Evolutionary conservation across 2,888 invertebrate species (phyloP), one percentile per base, ranked within the genome.

Genomic region (Prosapia bicincta): DNA sequence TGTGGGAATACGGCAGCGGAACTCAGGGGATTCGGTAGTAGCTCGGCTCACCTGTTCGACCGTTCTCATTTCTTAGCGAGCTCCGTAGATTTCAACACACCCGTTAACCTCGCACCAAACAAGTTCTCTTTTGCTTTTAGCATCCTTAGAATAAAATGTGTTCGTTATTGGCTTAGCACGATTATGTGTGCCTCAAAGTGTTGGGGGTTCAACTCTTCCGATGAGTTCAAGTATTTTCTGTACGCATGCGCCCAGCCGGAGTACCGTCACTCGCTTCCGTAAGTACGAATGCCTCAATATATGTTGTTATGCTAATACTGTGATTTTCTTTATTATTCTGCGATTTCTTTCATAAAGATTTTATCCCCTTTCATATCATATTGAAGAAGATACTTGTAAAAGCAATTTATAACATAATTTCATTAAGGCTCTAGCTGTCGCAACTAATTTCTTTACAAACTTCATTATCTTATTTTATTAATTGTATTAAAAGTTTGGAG

Each of bases 81-180:
- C 54, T 54, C 54, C 54, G 54, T 54, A 54, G 54, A 54, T 54
- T 54, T 54, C 54, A 54, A 54, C 54, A 54, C 54, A 54, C 54
- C 54, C 54, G 54, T 54, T 54, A 54, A 20, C 54, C 54, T 54
- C 54, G 54, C 54, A 54, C 54, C 54, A 54, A 54, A 54, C 54
- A 54, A 54, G 54, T 54, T 54, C 54, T n/a, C n/a, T n/a, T n/a
- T n/a, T 54, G 54, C 54, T 54, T 54, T 54, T 54, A 54, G 54
- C 54, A 54, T 54, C 54, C 54, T 54, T 54, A 54, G 54, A 54
- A 54, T 54, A 54, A 54, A 54, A 54, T 54, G 54, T 54, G 54
- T 54, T 54, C 54, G 13, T 20, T 54, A 54, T 54, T 20, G 54
- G 54, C 54, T 20, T 54, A 54, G 54, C 54, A 20, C 1, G 54